Base-by-base conservation (phyloP, 2,888 invertebrate genomes). In the Rhamnusium bicolor region DNA sequence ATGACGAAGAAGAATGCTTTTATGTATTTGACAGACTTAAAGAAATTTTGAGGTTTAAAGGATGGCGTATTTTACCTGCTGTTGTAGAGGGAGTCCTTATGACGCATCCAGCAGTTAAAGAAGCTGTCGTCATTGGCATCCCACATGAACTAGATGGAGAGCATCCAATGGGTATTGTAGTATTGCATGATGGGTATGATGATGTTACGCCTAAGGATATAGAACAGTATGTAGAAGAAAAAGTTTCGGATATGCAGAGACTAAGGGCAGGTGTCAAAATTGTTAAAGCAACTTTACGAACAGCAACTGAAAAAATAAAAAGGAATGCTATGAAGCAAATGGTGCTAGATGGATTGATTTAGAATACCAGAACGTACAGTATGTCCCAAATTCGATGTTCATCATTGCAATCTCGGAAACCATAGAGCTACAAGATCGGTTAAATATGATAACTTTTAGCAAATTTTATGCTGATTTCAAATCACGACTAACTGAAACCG, bases 101-200 rank as follows among this genome's bases (percentile, higher is more conserved):
- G 27, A 46, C 69, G 12, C 85, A 85, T 80, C 83, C 84, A 10
- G 80, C 77, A 1, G 81, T 86, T 5, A 61, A 69, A 61, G 71
- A 74, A 29, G 83, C 79, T 5, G 81, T 76, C 1, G 82, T 85
- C 16, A 69, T 83, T 24, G 96, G 96, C 0, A 86, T 94, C 21
- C 92, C 93, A 0, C 92, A 95, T 82, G 88, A 90, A 0, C 86
- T 88, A n/a, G 90, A 90, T 27, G 96, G 95, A 2, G 94, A 96
- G 85, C 90, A 92, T 29, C 95, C 95, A 0, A 73, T 81, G 76
- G 77, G 60, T 7, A 24, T 76, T 1, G 79, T 79, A 0, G 74
- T 76, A 2, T 51, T 79, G n/a, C 24, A 65, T 32, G 21, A 74
- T 1, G 71, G 63, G 7, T 21, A 90, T 91, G 49, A 69, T 1